Conservation (phyloP, 2,113 vertebrate genomes). For the Furnarius figulus region DNA sequence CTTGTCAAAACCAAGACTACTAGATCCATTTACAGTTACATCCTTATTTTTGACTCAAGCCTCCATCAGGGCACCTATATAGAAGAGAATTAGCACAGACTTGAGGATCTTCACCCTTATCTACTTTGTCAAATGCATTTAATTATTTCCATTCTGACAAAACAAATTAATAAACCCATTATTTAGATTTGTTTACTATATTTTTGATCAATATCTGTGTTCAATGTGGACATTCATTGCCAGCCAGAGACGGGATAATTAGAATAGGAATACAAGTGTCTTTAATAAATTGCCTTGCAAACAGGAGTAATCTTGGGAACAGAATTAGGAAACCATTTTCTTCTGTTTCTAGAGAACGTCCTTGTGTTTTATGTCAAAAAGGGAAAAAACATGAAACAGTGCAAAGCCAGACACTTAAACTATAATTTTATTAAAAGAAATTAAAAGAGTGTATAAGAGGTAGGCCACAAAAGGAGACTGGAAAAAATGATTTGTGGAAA, state of each 20-base stretch:
- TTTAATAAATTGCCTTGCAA: neutral
- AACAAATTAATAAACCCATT: neutral
- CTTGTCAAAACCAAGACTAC: neutral
- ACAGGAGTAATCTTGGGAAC: neutral
- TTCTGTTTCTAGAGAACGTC: neutral
- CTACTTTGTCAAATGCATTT: neutral
- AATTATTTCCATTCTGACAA: neutral
- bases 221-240: neutral
- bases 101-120: neutral
- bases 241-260: neutral
- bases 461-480: neutral
- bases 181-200: neutral
- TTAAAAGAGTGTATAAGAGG: neutral
- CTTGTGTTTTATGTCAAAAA: neutral
- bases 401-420: neutral
- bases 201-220: neutral
- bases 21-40: neutral
- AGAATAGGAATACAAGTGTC: neutral
- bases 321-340: neutral
- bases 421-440: neutral
- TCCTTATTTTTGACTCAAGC: neutral
- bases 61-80: neutral
- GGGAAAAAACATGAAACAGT: neutral
- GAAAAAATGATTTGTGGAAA: neutral
- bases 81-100: neutral